Conservation (phyloP, 2,113 vertebrate genomes). For the Periophthalmus modestus region DNA sequence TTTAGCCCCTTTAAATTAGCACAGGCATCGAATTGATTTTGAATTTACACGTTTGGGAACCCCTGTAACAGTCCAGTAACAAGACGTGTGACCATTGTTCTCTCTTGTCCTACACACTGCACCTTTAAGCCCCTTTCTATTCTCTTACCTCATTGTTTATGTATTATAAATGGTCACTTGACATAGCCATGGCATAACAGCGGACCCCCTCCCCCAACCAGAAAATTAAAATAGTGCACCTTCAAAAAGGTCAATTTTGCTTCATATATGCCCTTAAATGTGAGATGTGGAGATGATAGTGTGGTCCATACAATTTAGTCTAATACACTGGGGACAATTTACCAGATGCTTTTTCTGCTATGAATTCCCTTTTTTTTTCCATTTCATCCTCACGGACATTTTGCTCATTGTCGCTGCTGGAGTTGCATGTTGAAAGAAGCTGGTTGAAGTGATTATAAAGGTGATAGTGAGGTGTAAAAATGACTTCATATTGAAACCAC, state of each 20-base stretch:
- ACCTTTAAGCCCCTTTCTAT: no score
- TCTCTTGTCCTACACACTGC: no score
- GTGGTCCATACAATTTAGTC: slow-evolving; percentile 10
- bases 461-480: neutral
- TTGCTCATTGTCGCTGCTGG: neutral
- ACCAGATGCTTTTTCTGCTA: slow-evolving; percentile 34
- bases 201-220: no score
- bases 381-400: slow-evolving; percentile 28
- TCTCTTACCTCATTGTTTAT: no score
- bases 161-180: no score
- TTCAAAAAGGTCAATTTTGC: neutral
- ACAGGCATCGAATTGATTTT: no score
- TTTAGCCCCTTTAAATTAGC: no score
- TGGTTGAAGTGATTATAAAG: slow-evolving; percentile 1
- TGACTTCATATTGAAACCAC: neutral
- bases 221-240: no score
- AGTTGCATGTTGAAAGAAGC: slow-evolving; percentile 6
- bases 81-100: no score
- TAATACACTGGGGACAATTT: slow-evolving; percentile 40
- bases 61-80: no score
- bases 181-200: no score
- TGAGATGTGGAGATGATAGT: slow-evolving; percentile 9
- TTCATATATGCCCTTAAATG: neutral
- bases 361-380: slow-evolving; percentile 15
- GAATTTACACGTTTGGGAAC: no score